Percentiles rank a stretch among this genome's conserved stretches.
Conservation (phyloP, 2,888 invertebrate species). For the Amiota mariae region DNA sequence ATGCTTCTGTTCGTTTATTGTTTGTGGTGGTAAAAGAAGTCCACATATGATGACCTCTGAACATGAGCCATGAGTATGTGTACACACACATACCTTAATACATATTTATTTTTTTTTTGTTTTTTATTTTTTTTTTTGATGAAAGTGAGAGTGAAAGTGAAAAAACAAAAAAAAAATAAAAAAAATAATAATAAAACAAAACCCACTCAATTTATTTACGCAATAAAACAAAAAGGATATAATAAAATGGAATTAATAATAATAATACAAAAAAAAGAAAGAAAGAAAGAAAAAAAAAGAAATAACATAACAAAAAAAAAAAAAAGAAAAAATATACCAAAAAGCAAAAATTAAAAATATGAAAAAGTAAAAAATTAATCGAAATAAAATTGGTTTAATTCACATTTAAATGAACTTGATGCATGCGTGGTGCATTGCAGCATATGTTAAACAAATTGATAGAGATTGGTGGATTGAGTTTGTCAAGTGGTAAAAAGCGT, state of each 20-base stretch:
- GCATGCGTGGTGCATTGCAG: too few relatives aligned
- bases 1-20: too few relatives aligned
- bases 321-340: constrained; percentile 40
- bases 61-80: neutral
- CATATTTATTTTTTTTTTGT: neutral
- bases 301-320: constrained; percentile 55
- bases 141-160: constrained; percentile 54
- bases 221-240: constrained; percentile 45
- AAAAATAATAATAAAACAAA: constrained; percentile 39
- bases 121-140: constrained; percentile 11
- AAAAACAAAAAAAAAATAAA: constrained; percentile 31
- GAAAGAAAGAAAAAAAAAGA: constrained; percentile 47
- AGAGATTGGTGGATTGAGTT: too few relatives aligned
- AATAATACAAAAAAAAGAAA: constrained; percentile 25
- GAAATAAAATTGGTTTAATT: constrained; percentile 68
- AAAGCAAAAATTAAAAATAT: constrained; percentile 27
- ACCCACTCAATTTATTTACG: constrained; percentile 6
- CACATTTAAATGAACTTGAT: constrained; percentile 63
- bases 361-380: constrained; percentile 59
- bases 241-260: constrained; percentile 22
- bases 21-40: too few relatives aligned
- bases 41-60: constrained; percentile 10
- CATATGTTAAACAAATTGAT: too few relatives aligned
- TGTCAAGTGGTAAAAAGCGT: too few relatives aligned
- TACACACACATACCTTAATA: neutral